Evolutionary conservation across 2,113 vertebrate genomes (phyloP).

Genomic region (Eolophus roseicapilla): DNA sequence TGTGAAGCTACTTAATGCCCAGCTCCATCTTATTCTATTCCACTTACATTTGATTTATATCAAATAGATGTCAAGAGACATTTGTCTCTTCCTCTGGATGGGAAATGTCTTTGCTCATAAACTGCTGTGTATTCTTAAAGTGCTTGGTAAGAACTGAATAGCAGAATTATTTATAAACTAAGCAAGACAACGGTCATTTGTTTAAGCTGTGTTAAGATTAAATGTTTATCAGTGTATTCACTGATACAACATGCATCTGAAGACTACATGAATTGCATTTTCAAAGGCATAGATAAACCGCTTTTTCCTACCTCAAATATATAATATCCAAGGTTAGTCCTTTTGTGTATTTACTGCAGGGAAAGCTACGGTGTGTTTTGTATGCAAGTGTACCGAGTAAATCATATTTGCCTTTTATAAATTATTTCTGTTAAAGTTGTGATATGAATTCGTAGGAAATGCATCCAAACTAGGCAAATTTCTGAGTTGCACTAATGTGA

Average conservation of each 20-base stretch:
- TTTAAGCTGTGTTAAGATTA: neutral
- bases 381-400: neutral
- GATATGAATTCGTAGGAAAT: neutral
- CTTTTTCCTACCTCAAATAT: neutral
- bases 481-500: neutral
- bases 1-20: neutral
- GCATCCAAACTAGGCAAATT: neutral
- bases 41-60: neutral
- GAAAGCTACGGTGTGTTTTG: neutral
- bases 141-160: neutral
- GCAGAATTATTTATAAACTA: slow-evolving; percentile 35
- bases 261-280: neutral
- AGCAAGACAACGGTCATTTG: neutral
- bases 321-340: neutral
- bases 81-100: neutral
- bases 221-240: slow-evolving; percentile 7
- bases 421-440: neutral
- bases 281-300: neutral
- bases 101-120: neutral
- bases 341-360: neutral
- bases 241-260: neutral
- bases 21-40: neutral
- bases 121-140: neutral
- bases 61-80: neutral
- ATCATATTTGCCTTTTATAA: neutral